Conservation (phyloP, 2,113 vertebrate species). For the Nothoprocta perdicaria region DNA sequence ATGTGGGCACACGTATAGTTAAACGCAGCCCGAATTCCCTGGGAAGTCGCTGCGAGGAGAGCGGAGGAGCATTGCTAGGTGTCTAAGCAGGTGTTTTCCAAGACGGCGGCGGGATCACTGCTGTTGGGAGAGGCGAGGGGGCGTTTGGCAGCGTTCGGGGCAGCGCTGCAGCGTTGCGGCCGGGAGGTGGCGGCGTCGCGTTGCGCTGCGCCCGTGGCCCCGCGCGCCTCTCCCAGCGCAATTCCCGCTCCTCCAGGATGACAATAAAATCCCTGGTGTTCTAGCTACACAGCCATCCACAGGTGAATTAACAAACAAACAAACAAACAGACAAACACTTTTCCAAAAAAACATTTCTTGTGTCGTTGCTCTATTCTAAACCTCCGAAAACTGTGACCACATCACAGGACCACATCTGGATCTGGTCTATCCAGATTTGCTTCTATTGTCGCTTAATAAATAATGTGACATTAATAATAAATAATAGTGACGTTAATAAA, state of each 20-base stretch:
- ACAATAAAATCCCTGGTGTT: background rate
- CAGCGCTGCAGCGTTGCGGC: background rate
- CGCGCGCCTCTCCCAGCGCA: background rate
- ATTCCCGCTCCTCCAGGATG: background rate
- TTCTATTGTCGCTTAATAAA: background rate
- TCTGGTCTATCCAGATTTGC: background rate
- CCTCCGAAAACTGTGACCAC: background rate
- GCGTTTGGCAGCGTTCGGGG: fast-evolving
- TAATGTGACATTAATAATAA: too few species aligned
- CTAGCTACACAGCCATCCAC: background rate
- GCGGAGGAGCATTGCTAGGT: fast-evolving
- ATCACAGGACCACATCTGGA: too few species aligned
- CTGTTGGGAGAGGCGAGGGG: fast-evolving
- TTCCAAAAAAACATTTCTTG: background rate
- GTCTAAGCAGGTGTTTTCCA: fast-evolving
- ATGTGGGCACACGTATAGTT: fast-evolving
- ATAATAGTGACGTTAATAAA: too few species aligned
- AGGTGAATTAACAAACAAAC: too few species aligned
- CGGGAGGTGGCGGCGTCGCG: constrained; percentile 79
- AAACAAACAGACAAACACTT: background rate
- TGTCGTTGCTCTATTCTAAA: background rate
- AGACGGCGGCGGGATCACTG: fast-evolving
- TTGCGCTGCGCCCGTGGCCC: background rate
- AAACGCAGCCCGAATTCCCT: background rate
- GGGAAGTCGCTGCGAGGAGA: fast-evolving